Evolutionary conservation across 1,140 invertebrate genomes (phyloP).

Genomic region (Acyrthosiphon pisum): DNA sequence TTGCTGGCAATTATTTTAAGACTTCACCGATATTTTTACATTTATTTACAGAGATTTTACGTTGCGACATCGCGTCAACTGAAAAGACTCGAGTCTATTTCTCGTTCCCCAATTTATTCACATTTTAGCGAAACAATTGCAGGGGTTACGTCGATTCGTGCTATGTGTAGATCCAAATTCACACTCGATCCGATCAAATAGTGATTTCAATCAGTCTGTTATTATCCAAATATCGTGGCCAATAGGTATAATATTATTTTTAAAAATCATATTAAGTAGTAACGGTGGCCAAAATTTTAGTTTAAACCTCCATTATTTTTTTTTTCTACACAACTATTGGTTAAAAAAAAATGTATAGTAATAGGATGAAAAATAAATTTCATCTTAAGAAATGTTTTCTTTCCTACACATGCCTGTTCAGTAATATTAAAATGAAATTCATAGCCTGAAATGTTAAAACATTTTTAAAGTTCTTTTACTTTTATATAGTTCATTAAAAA

Average conservation of each 20-base stretch:
- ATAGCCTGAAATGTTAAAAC: no score
- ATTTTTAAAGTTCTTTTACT: no score
- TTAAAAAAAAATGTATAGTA: no score
- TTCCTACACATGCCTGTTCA: no score
- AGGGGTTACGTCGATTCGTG: slow-evolving; percentile 79
- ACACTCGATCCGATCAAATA: slow-evolving; percentile 80
- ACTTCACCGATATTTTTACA: background rate
- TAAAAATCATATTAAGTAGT: slow-evolving; percentile 62
- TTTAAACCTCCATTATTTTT: no score
- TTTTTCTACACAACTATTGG: no score
- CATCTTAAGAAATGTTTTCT: no score
- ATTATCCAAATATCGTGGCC: slow-evolving; percentile 85
- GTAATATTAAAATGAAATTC: no score
- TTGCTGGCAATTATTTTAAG: no score
- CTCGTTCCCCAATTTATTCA: slow-evolving; percentile 97
- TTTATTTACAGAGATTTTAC: slow-evolving; percentile 83
- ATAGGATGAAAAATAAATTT: no score
- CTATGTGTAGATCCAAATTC: slow-evolving; percentile 80
- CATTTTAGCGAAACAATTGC: slow-evolving; percentile 93
- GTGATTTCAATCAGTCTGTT: slow-evolving; percentile 90
- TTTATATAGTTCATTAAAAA: no score
- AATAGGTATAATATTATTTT: slow-evolving; percentile 81
- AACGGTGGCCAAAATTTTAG: no score
- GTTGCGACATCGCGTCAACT: slow-evolving; percentile 92
- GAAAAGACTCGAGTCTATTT: slow-evolving; percentile 93